Evolutionary conservation across 2,888 invertebrate species (phyloP), one percentile per base, ranked within the genome.

Genomic region (Mesochorus sp.): DNA sequence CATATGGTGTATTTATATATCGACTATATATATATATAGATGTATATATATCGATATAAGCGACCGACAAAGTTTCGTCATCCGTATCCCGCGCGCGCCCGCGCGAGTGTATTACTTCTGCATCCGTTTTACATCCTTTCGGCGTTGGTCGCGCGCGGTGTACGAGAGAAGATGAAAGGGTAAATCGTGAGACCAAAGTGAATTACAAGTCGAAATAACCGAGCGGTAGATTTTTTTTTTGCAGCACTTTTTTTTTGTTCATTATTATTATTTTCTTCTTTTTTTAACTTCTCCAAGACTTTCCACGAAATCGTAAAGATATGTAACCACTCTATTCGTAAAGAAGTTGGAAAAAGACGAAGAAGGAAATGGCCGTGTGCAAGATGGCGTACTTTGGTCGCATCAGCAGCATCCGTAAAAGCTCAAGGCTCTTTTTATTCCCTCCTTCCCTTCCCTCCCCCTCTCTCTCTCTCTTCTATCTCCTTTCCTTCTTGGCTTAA

Each of bases 321-420:
- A 34, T n/a, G n/a, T 31, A 77, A 80, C 80, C 59, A 81, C 84
- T 84, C 81, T 84, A 81, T 83, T 76, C 72, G 74, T 73, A 59
- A 78, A 61, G 68, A 72, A 76, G 76, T 76, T 77, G 76, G 49
- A 77, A 64, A 68, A 79, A 71, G 70, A 66, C 51, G 61, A 83
- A 79, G 80, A 61, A 79, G 81, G 80, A 79, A 82, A 81, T 75
- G 78, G 71, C 71, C 76, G 81, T 75, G 80, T 73, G 76, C 72
- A 75, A 73, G 76, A 79, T 79, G 73, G 67, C 76, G 79, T 72
- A 47, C 44, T 55, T 39, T 51, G 12, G 47, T 24, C 12, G 55
- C 39, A 26, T 49, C 55, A 12, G 6, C 71, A 61, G 19, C 67
- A 55, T 62, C 61, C 34, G 64, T 73, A 51, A 57, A 77, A 55